Evolutionary conservation across 2,888 invertebrate genomes (phyloP).

Genomic region (Odontomyia ornata): DNA sequence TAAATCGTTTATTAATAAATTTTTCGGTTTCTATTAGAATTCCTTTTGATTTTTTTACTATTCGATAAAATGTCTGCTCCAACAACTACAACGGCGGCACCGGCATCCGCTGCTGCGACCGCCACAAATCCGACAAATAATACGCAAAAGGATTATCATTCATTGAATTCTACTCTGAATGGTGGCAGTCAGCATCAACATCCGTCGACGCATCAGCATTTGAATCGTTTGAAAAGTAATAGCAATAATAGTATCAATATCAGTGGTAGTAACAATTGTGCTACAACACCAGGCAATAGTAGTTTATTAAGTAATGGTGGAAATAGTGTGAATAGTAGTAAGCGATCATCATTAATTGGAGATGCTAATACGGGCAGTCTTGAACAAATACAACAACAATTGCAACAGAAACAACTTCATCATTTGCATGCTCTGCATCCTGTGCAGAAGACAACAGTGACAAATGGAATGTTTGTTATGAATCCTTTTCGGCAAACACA

Average conservation of each 20-base stretch:
- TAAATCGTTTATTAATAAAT: not conserved
- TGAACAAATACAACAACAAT: conserved; percentile 34
- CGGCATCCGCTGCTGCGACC: not conserved
- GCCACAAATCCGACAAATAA: not conserved
- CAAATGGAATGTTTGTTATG: conserved; percentile 37
- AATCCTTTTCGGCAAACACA: conserved; percentile 36
- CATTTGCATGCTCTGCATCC: conserved; percentile 50
- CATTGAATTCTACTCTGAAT: conserved; percentile 44
- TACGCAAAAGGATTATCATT: conserved; percentile 48
- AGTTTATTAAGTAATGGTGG: conserved; percentile 9
- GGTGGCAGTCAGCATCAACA: conserved; percentile 8
- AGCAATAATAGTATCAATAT: conserved; percentile 44
- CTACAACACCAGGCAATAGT: not conserved
- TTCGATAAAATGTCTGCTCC: conserved; percentile 46
- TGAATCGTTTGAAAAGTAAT: conserved; percentile 43
- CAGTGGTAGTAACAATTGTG: not conserved
- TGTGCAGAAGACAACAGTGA: conserved; percentile 48
- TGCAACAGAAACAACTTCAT: conserved; percentile 49
- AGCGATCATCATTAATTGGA: conserved; percentile 33
- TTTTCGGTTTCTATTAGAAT: not conserved
- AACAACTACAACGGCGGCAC: conserved; percentile 13
- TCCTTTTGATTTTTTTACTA: not conserved
- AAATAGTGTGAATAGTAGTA: conserved; percentile 44
- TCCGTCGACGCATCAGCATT: conserved; percentile 30
- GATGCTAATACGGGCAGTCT: conserved; percentile 15